These are phyloP conservation scores for Cylas formicarius DNA, from an alignment of 1,140 invertebrate genomes.

Conservation along the genomic window DNA sequence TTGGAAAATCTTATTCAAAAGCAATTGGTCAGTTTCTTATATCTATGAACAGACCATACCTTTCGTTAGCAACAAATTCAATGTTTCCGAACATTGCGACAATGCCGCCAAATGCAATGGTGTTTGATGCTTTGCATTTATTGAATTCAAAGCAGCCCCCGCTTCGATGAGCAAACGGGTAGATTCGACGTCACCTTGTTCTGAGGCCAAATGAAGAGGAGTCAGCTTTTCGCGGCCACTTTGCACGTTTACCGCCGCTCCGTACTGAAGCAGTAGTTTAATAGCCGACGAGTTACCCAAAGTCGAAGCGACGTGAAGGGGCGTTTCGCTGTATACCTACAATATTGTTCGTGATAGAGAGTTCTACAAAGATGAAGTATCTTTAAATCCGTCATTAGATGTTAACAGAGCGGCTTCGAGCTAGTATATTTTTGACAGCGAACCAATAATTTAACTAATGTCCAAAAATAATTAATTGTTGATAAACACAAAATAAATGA, in stretches of 20 bases:
- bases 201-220: constrained; percentile 73
- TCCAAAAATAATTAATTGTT: too few species aligned
- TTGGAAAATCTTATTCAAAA: too few species aligned
- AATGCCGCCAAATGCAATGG: constrained; percentile 70
- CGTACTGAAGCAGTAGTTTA: constrained; percentile 59
- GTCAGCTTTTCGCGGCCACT: constrained; percentile 60
- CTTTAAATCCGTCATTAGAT: too few species aligned
- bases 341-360: too few species aligned
- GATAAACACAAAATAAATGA: too few species aligned
- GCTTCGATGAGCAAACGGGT: constrained; percentile 62
- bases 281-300: constrained; percentile 61
- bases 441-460: neutral
- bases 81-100: constrained; percentile 63
- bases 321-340: constrained; percentile 72
- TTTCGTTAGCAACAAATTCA: constrained; percentile 57
- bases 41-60: constrained; percentile 16
- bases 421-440: too few species aligned
- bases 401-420: too few species aligned
- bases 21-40: constrained; percentile 17
- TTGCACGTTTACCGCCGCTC: constrained; percentile 68
- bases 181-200: constrained; percentile 69
- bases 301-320: constrained; percentile 71
- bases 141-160: constrained; percentile 58
- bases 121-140: constrained; percentile 66
- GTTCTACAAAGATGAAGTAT: too few species aligned